Evolutionary conservation across 2,113 vertebrate species (phyloP), one percentile per base, ranked within the genome.

Genomic region (Heloderma charlesbogerti): DNA sequence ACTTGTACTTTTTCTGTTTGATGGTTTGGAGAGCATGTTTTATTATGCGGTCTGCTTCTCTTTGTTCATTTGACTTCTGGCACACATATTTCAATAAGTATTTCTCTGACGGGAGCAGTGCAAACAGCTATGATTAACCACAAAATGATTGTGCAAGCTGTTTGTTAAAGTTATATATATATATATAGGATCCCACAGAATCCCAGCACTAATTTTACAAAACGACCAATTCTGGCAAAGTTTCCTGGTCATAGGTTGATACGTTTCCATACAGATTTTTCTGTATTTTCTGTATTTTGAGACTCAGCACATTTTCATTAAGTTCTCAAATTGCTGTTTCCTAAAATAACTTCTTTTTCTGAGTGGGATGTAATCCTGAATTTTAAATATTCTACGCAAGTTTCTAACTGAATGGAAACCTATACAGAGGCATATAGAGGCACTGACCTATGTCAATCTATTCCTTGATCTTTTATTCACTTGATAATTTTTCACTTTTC

Each of bases 101-200:
- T 91, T 91, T 84, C 87, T 94, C 90, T 95, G 91, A 90, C 92
- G 88, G 89, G 94, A 95, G 90, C 88, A 84, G 92, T 91, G 90
- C 93, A 95, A 94, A 95, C 94, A 93, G 92, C 96, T 95, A 94
- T 96, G 95, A 96, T 96, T 96, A 96, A 95, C 95, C 96, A 94
- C 90, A 93, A 92, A 96, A 94, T 95, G 95, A 95, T 93, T 94
- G 96, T 95, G 94, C 94, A 95, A 96, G 91, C 92, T 95, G 94
- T 96, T 96, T 94, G 95, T 95, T 93, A 92, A 92, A 94, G 96
- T 92, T 96, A 95, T 96, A 97, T 63, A 63, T 96, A 95, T 96
- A 97, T 63, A 63, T 96, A 96, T 96, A 96, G 95, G 91, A 93
- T 90, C 94, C 94, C 94, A 94, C 95, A 96, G 92, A 96, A 94